These are phyloP conservation scores for Atrina japonica DNA, from an alignment of 2,888 invertebrate species.

Conservation along the genomic window DNA sequence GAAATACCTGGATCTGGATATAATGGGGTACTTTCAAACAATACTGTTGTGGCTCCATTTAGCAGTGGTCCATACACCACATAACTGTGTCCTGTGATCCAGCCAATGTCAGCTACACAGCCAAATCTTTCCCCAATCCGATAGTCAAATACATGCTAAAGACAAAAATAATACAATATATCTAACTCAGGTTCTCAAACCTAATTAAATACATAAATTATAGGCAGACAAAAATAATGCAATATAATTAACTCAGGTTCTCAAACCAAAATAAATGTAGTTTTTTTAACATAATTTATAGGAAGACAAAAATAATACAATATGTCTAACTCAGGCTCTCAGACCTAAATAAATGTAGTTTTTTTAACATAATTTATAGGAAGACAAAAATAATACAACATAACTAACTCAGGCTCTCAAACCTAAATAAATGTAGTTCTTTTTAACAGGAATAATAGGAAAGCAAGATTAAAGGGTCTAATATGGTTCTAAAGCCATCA, in stretches of 20 bases:
- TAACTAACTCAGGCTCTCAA: no score
- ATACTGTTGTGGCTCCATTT: conserved; percentile 82
- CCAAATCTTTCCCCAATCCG: conserved; percentile 81
- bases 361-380: neutral
- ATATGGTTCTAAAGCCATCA: no score
- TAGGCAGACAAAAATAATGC: neutral
- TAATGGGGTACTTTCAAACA: conserved; percentile 82
- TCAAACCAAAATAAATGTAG: neutral
- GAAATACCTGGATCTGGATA: conserved; percentile 82
- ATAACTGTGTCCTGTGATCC: conserved; percentile 82
- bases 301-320: neutral
- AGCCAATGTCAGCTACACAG: conserved; percentile 83
- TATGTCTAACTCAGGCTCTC: no score
- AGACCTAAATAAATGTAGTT: neutral
- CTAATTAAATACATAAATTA: neutral
- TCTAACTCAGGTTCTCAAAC: no score
- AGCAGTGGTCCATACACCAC: conserved; percentile 83
- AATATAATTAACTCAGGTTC: no score
- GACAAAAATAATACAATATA: conserved; percentile 38
- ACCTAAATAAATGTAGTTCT: neutral
- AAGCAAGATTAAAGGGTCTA: no score
- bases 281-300: neutral
- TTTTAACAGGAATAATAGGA: neutral
- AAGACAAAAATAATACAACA: conserved; percentile 23
- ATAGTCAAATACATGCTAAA: conserved; percentile 82